A percentile compares a stretch with the other conserved stretches of the same genome.
Conservation (phyloP, 1,140 invertebrate species). For the Panagrolaimus sp. region DNA sequence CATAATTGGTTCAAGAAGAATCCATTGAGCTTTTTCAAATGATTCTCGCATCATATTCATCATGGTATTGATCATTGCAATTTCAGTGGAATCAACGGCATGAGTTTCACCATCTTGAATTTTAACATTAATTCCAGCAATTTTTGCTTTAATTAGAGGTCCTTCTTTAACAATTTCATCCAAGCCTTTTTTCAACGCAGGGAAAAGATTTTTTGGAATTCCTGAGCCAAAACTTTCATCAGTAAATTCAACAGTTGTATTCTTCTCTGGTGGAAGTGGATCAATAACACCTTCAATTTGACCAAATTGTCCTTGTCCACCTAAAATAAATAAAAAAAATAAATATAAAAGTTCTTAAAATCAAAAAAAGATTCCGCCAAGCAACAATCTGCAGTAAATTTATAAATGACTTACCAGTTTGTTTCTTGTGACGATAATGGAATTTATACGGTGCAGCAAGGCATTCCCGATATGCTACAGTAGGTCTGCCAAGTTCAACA, state of each 20-base stretch:
- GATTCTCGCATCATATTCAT: conserved; percentile 63
- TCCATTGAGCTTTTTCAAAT: conserved; percentile 78
- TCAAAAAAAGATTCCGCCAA: no score
- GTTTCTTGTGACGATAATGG: conserved; percentile 94
- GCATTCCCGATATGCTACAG: conserved; percentile 77
- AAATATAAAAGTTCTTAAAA: no score
- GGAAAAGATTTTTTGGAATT: conserved; percentile 85
- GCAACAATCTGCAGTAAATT: no score
- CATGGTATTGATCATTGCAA: conserved; percentile 59
- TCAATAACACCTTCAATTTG: conserved; percentile 82
- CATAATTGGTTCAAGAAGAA: conserved; percentile 94
- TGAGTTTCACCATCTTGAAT: conserved; percentile 41
- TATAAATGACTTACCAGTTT: conserved; percentile 69
- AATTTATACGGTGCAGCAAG: conserved; percentile 65
- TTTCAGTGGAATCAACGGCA: conserved; percentile 57
- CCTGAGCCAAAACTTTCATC: conserved; percentile 91
- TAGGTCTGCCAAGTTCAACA: conserved; percentile 87
- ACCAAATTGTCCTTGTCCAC: conserved; percentile 90
- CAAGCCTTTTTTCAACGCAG: conserved; percentile 73
- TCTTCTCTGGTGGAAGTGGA: conserved; percentile 54
- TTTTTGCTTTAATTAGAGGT: conserved; percentile 49
- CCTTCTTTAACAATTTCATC: conserved; percentile 55
- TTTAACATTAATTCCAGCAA: conserved; percentile 56
- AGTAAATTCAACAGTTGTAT: conserved; percentile 70
- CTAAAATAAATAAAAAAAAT: no score